phyloP scores from a whole-genome alignment of 2,113 vertebrate species.

The zebrafish (Danio rerio) region GRCz12tu NC_133183.1:25038001-25038500 shows the following conservation, averaged over 20 bases:
- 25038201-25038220: conserved; percentile 27
- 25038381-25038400: conserved; percentile 27
- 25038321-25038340: conserved; percentile 32
- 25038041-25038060: conserved; percentile 16
- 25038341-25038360: not conserved
- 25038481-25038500: not conserved
- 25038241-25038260: not conserved
- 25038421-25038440: conserved; percentile 29
- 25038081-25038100: no score
- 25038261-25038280: not conserved
- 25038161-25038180: conserved; percentile 23
- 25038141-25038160: not conserved
- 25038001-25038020: not conserved
- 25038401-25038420: conserved; percentile 29
- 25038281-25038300: conserved; percentile 9
- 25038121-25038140: conserved; percentile 21
- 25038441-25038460: conserved; percentile 33
- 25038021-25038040: not conserved
- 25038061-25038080: conserved; percentile 18
- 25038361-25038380: conserved; percentile 29
- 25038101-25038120: no score
- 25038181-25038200: conserved; percentile 10
- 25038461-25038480: conserved; percentile 2
- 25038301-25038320: conserved; percentile 20
- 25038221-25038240: not conserved